Percentiles rank a stretch among this genome's conserved stretches.
phyloP scores from a whole-genome alignment of 53 echinoderm and acorn worm species.

The Holothuria leucospilota region DNA sequence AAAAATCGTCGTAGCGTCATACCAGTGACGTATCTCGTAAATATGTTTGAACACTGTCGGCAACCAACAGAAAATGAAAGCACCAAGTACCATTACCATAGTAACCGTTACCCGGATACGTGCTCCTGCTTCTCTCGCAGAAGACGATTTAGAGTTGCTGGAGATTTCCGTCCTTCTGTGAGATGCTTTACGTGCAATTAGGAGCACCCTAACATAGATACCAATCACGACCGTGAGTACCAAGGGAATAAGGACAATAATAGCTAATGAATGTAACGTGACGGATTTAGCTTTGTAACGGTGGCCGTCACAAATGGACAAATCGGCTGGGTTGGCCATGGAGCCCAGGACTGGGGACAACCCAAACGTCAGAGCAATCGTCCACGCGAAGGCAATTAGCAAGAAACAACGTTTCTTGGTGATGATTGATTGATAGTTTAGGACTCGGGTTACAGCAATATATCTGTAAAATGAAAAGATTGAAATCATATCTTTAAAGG shows the following conservation, averaged over 20 bases:
- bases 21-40: slow-evolving; percentile 32
- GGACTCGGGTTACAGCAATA: slow-evolving; percentile 20
- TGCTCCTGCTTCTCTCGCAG: slow-evolving; percentile 12
- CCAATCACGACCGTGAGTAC: neutral
- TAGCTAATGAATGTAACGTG: slow-evolving; percentile 31
- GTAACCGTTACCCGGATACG: slow-evolving; percentile 33
- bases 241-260: slow-evolving; percentile 21
- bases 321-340: slow-evolving; percentile 6
- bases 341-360: slow-evolving; percentile 7
- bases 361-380: neutral
- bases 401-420: slow-evolving; percentile 16
- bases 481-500: too few relatives aligned
- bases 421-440: slow-evolving; percentile 16
- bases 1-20: slow-evolving; percentile 8
- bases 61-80: slow-evolving; percentile 36
- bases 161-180: slow-evolving; percentile 1
- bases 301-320: slow-evolving; percentile 36
- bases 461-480: neutral
- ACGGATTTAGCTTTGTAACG: slow-evolving; percentile 36
- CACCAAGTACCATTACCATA: slow-evolving; percentile 42
- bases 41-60: slow-evolving; percentile 42
- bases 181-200: slow-evolving; percentile 14
- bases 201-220: slow-evolving; percentile 16
- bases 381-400: slow-evolving; percentile 23
- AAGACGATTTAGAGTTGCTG: neutral